Base-by-base conservation (phyloP, 2,888 invertebrate species). In the Nomada ruficornis region DNA sequence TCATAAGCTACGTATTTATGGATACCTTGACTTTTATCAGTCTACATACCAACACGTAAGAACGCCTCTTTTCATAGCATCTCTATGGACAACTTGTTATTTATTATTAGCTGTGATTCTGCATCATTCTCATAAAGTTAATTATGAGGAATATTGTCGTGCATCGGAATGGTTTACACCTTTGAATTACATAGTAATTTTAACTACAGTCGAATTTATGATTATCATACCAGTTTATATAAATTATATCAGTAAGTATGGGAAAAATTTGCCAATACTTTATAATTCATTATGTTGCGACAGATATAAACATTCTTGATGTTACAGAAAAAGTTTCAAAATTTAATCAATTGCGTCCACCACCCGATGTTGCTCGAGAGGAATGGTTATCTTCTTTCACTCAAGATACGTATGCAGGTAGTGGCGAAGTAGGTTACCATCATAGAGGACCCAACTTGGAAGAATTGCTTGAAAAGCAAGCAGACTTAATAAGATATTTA, bases 11-110 rank as follows among this genome's bases (percentile, higher is more conserved):
- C 94, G 96, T 77, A 94, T 96, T 82, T 95, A 95, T 89, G 96
- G 96, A 2, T 96, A 96, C 89, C 94, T 96, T 77, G 96, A 96
- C 70, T 96, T 96, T 90, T 96, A 96, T 91, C 95, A 96, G 78
- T 94, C 95, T 11, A 96, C 95, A 0, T 94, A 95, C 85, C 94
- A 94, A 75, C 95, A 95, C 71, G 95, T 95, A 87, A 94, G 95
- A 73, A 93, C 96, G 20, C 96, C 96, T 0, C 92, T 96, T 59
- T 95, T 96, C 87, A 93, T 96, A 26, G 95, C 95, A 0, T 96
- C 96, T 10, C 91, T 96, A 23, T 96, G 94, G 94, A 93, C 92
- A 63, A 91, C 91, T 0, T 86, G 90, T n/a, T 94, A 90, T 76
- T 87, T 94, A 63, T 65, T 94, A 2, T 78, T 94, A 2, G 92